Base-by-base conservation (phyloP, 2,113 vertebrate genomes). In the Pygoscelis antarcticus region DNA sequence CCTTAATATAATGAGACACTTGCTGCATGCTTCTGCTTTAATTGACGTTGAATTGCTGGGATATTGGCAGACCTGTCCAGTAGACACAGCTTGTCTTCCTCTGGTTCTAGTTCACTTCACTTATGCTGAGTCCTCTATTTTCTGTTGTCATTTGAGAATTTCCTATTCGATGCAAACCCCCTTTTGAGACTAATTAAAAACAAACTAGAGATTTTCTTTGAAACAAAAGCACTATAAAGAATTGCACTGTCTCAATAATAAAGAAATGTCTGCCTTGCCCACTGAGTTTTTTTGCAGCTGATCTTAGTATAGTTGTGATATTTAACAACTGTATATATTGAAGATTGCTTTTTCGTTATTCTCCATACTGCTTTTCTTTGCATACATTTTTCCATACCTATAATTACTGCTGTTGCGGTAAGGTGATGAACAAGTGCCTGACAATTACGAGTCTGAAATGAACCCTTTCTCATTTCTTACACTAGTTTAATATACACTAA, bases 161-260 rank as follows among this genome's bases (percentile, higher is more conserved):
- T 91, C 29, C 60, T 89, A 44, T 47, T 95, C 69, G 71, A 76
- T 89, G 61, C 38, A 89, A 94, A 55, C 23, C 20, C 75, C 74
- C 80, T 95, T 96, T 87, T 60, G 94, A 93, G 94, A 95, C 87
- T 91, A 92, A 96, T 96, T 96, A 89, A 95, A 93, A 82, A 30
- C 34, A 87, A 83, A 52, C 29, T 69, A 29, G 61, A n/a, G 26
- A 15, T 58, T 66, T 94, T 94, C 89, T 94, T 96, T 94, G 87
- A 96, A 93, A 77, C 46, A 76, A 57, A 75, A n/a, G 11, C 1
- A 3, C 23, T 55, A 13, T 82, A 52, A 91, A 60, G 55, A 62
- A 69, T 75, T 89, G 23, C 7, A 22, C 22, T 47, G 40, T 87
- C 80, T 94, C 77, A 44, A 32, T 47, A 84, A 95, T 78, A 55